Evolutionary conservation across 2,888 invertebrate species (phyloP).

Genomic region (Tenthredo notha): DNA sequence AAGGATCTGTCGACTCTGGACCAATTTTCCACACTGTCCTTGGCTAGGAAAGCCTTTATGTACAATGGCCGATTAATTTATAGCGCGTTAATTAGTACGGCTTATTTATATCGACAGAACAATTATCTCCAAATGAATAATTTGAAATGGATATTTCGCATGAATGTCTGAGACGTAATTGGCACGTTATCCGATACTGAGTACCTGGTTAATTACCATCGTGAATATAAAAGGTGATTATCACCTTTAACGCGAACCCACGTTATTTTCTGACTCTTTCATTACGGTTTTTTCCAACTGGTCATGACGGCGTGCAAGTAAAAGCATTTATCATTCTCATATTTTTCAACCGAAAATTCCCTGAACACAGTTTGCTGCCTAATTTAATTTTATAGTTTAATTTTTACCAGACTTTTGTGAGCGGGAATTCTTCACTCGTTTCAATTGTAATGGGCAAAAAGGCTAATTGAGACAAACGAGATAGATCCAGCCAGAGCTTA

Average conservation of each 20-base stretch:
- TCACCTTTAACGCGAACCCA: neutral
- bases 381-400: neutral
- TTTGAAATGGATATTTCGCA: neutral
- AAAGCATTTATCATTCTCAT: neutral
- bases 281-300: neutral
- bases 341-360: neutral
- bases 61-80: neutral
- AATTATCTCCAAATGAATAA: neutral
- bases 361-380: neutral
- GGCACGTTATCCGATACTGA: neutral
- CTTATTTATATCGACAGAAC: neutral
- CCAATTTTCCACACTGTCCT: neutral
- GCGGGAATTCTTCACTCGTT: neutral
- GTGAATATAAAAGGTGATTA: neutral
- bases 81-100: neutral
- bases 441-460: neutral
- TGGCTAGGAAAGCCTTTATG: neutral
- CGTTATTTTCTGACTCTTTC: neutral
- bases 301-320: neutral
- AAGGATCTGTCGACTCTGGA: neutral
- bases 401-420: neutral
- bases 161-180: neutral
- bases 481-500: neutral
- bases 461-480: conserved; percentile 8
- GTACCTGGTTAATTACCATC: neutral